A percentile compares a stretch with the other conserved stretches of the same genome.
These are phyloP conservation scores for Teleogryllus occipitalis DNA, from an alignment of 1,140 invertebrate genomes.

Conservation along the genomic window DNA sequence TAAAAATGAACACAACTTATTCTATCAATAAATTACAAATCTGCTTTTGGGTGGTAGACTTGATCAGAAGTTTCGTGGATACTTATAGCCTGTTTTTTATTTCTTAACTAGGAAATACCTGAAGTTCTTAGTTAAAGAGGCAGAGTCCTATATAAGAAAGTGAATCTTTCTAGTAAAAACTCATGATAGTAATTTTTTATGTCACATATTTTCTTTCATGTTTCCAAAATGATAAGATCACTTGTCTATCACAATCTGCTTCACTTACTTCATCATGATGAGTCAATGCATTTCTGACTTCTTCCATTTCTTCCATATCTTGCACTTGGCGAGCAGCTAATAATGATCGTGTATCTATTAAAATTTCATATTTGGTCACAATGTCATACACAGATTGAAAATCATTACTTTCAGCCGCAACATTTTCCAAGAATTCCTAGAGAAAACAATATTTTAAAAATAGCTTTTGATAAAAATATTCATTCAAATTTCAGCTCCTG, in stretches of 20 bases:
- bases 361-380: constrained; percentile 40
- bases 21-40: too few relatives aligned
- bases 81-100: too few relatives aligned
- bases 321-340: constrained; percentile 32
- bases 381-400: constrained; percentile 47
- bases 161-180: too few relatives aligned
- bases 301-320: constrained; percentile 32
- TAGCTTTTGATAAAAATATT: neutral
- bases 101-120: too few relatives aligned
- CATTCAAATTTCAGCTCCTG: neutral
- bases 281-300: constrained; percentile 21
- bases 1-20: too few relatives aligned
- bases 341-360: constrained; percentile 30
- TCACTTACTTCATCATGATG: neutral
- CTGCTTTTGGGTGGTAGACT: too few relatives aligned
- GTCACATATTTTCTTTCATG: too few relatives aligned
- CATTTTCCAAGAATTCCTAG: constrained; percentile 40
- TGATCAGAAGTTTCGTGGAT: too few relatives aligned
- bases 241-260: neutral
- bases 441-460: neutral
- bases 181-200: too few relatives aligned
- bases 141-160: too few relatives aligned
- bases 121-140: too few relatives aligned
- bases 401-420: constrained; percentile 41
- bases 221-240: too few relatives aligned